Evolutionary conservation across 2,797 vertebrate genomes (phyloP), one percentile per base, ranked within the genome.

Genomic region (Onychomys torridus): DNA sequence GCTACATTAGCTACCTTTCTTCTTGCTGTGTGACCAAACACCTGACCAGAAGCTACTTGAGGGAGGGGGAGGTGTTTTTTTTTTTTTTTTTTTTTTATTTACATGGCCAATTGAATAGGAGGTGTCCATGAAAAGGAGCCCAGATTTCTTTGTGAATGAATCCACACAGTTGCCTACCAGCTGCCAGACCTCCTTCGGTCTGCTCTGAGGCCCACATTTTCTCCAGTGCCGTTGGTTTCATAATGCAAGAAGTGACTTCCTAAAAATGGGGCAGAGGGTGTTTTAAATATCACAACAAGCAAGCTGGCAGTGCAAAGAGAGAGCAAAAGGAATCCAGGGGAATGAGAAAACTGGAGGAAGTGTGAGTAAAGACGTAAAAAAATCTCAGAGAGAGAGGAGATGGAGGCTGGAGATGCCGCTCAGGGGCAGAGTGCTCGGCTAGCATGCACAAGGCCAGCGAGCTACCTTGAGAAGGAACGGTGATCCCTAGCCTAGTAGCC

Each of bases 341-440:
- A 71, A 34, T 52, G n/a, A 61, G 57, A 73, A 84, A 83, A 69
- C 40, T 63, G 71, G 69, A 43, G 40, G 43, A 34, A 65, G 23
- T 61, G 61, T 49, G 81, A 75, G n/a, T 90, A 40, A 46, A 91
- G 63, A 67, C 23, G 25, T 46, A 78, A 49, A 49, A 82, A 87
- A 23, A 21, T n/a, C 52, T 27, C 32, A 19, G 69, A 89, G 17
- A 40, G 71, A 86, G 91, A 77, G 12, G 5, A 91, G 69, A 4
- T 8, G 8, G 52, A 59, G 34, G 2, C 34, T 27, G 19, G 32
- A 37, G n/a, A 25, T 32, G 76, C 27, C 27, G 12, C 10, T 19
- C 29, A 52, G 46, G 29, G 46, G 46, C 27, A n/a, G 49, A 49
- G 46, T 49, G 46, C 46, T 49, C 2, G 46, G 46, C 46, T 49